Evolutionary conservation across 53 echinoderm and acorn worm genomes (phyloP), one percentile per base, ranked within the genome.

Genomic region (Zoroaster sp.): DNA sequence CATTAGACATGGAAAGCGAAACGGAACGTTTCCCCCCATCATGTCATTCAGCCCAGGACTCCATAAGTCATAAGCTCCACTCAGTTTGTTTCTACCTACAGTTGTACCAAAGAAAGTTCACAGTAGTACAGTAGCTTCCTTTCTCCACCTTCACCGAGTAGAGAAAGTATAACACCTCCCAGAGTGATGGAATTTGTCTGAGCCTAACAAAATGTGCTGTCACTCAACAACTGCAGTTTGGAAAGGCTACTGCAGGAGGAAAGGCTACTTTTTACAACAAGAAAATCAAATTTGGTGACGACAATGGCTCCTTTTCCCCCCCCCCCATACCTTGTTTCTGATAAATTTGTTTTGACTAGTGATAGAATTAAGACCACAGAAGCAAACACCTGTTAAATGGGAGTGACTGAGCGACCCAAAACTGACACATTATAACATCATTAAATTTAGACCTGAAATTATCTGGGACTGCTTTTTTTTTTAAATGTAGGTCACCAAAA

Each of bases 181-280:
- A 77, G 77, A 51, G 77, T 46, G 77, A 32, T 46, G 77, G 77
- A 77, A 77, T 77, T 77, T 52, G 33, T 51, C 18, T 47, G 52
- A 52, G 17, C 77, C 52, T 3, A 34, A 77, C 77, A 77, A 51
- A 51, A 35, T 77, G 33, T 6, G 45, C 77, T 77, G 77, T 77
- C 77, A 52, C 13, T 77, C 49, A 51, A 13, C 37, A 44, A 49
- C 31, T 47, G 2, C 1, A 31, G 6, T 17, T 74, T 76, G 45
- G 17, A 32, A n/a, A n/a, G n/a, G n/a, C n/a, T n/a, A n/a, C n/a
- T n/a, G n/a, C 17, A 25, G 30, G 36, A 42, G 18, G 77, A 35
- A 45, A 46, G 36, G 35, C 77, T 77, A 31, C n/a, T 51, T 14
- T 49, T 77, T 51, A 34, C 52, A 7, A 32, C 17, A 77, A 40